Evolutionary conservation across 2,888 invertebrate species (phyloP).

Genomic region (Ophion slaviceki): DNA sequence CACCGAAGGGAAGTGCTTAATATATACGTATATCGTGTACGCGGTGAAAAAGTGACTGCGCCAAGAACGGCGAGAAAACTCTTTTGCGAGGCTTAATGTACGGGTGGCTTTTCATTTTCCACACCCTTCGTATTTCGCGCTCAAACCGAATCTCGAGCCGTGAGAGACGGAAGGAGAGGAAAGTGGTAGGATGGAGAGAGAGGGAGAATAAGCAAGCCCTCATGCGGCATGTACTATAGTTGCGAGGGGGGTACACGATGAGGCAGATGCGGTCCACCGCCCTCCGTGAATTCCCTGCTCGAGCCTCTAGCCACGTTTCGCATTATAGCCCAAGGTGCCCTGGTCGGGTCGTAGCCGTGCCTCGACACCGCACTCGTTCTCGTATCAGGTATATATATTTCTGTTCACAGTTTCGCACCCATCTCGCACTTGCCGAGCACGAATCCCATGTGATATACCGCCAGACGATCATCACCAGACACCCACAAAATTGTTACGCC

Average conservation of each 20-base stretch:
- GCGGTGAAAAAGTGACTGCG: slow-evolving; percentile 43
- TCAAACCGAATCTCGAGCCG: slow-evolving; percentile 50
- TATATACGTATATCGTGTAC: slow-evolving; percentile 19
- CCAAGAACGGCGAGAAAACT: slow-evolving; percentile 51
- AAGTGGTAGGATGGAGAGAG: slow-evolving; percentile 17
- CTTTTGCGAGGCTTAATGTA: slow-evolving; percentile 61
- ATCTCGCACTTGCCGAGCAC: slow-evolving; percentile 56
- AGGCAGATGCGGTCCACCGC: slow-evolving; percentile 69
- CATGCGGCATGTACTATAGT: slow-evolving; percentile 28
- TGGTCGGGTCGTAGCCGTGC: slow-evolving; percentile 57
- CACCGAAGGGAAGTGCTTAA: slow-evolving; percentile 42
- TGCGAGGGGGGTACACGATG: slow-evolving; percentile 50
- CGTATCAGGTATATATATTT: slow-evolving; percentile 54
- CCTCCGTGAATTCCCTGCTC: slow-evolving; percentile 74
- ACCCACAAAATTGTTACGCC: slow-evolving; percentile 66
- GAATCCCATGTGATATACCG: slow-evolving; percentile 45
- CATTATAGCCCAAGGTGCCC: slow-evolving; percentile 75
- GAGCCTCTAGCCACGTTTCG: slow-evolving; percentile 77
- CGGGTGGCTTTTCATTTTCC: slow-evolving; percentile 66
- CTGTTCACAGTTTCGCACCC: slow-evolving; percentile 68
- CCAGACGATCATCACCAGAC: slow-evolving; percentile 53
- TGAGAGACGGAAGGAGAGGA: slow-evolving; percentile 32
- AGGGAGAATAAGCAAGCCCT: slow-evolving; percentile 9
- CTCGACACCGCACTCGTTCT: slow-evolving; percentile 60
- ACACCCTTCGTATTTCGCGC: slow-evolving; percentile 58